Evolutionary conservation across 2,888 invertebrate genomes (phyloP).

Genomic region (Cephus pulcher): DNA sequence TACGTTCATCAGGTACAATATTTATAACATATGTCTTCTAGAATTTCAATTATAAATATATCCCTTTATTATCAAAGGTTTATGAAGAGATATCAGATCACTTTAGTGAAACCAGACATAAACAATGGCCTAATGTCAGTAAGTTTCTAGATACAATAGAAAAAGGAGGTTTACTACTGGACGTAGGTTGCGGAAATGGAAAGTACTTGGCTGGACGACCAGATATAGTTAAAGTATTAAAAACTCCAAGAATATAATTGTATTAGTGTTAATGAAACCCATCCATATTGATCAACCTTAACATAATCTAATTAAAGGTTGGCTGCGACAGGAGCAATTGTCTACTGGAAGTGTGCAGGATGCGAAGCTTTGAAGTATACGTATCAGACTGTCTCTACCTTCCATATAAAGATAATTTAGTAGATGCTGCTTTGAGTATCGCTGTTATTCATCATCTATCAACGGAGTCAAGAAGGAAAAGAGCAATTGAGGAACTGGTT

Average conservation of each 20-base stretch:
- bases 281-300: conserved; percentile 6
- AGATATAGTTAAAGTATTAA: conserved; percentile 48
- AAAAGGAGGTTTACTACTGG: conserved; percentile 80
- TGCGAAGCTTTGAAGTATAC: conserved; percentile 76
- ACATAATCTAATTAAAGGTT: conserved; percentile 67
- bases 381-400: conserved; percentile 81
- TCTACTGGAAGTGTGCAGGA: conserved; percentile 74
- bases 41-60: neutral
- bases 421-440: conserved; percentile 91
- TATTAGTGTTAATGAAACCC: neutral
- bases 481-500: conserved; percentile 81
- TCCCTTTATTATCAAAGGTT: conserved; percentile 69
- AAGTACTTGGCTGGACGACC: conserved; percentile 79
- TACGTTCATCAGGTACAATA: conserved; percentile 79
- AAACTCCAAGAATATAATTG: neutral
- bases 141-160: conserved; percentile 79
- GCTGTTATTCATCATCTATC: conserved; percentile 98
- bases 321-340: conserved; percentile 85
- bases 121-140: conserved; percentile 92
- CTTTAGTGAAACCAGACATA: conserved; percentile 94
- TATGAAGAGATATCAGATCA: conserved; percentile 95
- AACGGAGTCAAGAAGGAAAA: conserved; percentile 79
- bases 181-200: conserved; percentile 98
- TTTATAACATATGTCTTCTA: conserved; percentile 9
- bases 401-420: conserved; percentile 75